phyloP scores from a whole-genome alignment of 2,797 vertebrate genomes.

The Strix occidentalis region DNA sequence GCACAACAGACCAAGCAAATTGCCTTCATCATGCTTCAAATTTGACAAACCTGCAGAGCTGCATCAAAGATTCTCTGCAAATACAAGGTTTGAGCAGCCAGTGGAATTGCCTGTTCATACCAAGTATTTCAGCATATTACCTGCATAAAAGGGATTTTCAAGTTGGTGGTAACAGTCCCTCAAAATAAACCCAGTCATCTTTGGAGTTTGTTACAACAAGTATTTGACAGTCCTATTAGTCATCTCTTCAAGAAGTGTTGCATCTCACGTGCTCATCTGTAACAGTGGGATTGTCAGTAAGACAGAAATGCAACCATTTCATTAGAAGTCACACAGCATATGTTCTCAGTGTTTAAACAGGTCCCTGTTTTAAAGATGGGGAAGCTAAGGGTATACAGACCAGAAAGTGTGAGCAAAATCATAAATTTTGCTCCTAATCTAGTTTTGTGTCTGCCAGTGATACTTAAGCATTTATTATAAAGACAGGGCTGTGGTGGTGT shows the following conservation, averaged over 20 bases:
- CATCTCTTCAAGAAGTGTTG: neutral
- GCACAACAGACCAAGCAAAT: constrained; percentile 56
- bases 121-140: neutral
- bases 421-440: neutral
- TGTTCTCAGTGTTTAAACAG: neutral
- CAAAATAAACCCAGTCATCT: neutral
- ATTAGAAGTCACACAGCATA: neutral
- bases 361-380: neutral
- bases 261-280: neutral
- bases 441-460: neutral
- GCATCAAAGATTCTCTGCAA: constrained; percentile 19
- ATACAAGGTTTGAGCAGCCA: neutral
- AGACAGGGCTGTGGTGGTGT: neutral
- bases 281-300: neutral
- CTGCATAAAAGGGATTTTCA: neutral
- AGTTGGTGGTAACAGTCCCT: neutral
- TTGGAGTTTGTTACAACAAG: neutral
- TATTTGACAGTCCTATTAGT: constrained; percentile 10
- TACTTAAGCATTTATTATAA: neutral
- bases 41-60: constrained; percentile 44
- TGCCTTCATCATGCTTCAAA: constrained; percentile 47
- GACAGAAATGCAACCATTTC: neutral
- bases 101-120: neutral
- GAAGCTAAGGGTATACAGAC: neutral
- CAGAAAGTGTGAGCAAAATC: neutral